phyloP scores from a whole-genome alignment of 2,113 vertebrate species.

The Anarhynchus alexandrinus region DNA sequence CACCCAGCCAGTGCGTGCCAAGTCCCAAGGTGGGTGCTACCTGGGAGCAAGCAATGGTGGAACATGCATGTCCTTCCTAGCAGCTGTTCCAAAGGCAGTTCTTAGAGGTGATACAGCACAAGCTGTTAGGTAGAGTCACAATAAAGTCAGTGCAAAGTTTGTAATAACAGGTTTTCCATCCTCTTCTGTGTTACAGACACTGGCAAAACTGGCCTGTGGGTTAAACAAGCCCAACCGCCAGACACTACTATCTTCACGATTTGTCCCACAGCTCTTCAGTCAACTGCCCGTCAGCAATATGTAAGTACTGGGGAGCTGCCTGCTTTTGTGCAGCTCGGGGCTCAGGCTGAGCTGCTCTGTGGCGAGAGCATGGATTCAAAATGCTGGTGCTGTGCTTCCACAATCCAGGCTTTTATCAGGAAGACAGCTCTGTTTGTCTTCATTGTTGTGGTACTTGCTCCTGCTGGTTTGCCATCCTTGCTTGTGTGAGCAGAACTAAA shows the following conservation, averaged over 20 bases:
- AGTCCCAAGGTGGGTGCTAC: neutral
- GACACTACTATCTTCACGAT: conserved; percentile 83
- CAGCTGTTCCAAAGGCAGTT: neutral
- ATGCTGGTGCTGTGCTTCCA: neutral
- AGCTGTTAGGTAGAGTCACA: neutral
- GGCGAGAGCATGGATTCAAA: neutral
- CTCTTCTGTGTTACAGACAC: conserved; percentile 75
- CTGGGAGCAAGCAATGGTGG: neutral
- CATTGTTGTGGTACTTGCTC: neutral
- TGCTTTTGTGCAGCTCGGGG: neutral
- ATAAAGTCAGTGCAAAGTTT: neutral
- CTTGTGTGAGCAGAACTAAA: neutral
- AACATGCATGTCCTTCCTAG: neutral
- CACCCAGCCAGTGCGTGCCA: neutral
- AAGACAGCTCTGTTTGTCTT: neutral
- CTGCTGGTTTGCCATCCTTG: neutral
- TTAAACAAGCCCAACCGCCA: conserved; percentile 96
- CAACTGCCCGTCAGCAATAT: conserved; percentile 85
- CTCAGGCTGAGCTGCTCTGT: neutral
- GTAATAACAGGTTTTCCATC: neutral
- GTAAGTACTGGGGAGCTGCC: conserved; percentile 74
- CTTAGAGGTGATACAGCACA: neutral
- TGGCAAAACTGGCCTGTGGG: conserved; percentile 93
- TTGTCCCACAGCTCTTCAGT: conserved; percentile 87
- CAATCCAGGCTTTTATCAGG: neutral